phyloP scores from a whole-genome alignment of 2,888 invertebrate genomes.

The Dryobotodes eremita region DNA sequence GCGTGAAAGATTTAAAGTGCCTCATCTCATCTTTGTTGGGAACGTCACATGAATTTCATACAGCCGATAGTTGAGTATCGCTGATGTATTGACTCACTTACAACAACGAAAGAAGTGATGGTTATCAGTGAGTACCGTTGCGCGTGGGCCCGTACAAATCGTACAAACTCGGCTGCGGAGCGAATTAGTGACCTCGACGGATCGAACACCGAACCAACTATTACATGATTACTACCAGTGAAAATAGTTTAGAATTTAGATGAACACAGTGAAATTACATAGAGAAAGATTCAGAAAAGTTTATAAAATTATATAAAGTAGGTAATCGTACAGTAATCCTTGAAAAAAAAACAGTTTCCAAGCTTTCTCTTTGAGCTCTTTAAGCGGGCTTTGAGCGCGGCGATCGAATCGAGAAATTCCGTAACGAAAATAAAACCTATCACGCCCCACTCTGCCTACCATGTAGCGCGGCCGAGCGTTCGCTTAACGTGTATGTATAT shows the following conservation, averaged over 20 bases:
- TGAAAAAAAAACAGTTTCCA: not conserved
- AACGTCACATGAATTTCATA: not conserved
- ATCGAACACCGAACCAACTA: slow-evolving; percentile 33
- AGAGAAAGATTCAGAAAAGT: not conserved
- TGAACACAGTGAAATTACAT: not conserved
- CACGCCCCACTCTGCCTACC: too few species aligned
- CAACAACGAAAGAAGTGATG: slow-evolving; percentile 39
- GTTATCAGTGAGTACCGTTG: slow-evolving; percentile 56
- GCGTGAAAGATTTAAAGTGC: not conserved
- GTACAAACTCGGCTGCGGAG: slow-evolving; percentile 32
- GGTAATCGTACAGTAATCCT: not conserved
- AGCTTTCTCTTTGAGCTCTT: not conserved
- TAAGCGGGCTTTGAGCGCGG: too few species aligned
- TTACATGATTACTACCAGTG: slow-evolving; percentile 13
- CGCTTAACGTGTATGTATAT: too few species aligned
- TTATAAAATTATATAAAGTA: not conserved
- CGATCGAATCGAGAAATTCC: too few species aligned
- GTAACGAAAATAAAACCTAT: too few species aligned
- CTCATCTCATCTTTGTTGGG: not conserved
- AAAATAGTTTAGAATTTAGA: slow-evolving; percentile 15
- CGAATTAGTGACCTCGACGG: slow-evolving; percentile 56
- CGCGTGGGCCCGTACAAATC: slow-evolving; percentile 34
- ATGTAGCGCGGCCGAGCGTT: too few species aligned
- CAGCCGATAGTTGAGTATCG: slow-evolving; percentile 1
- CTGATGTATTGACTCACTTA: slow-evolving; percentile 30